Evolutionary conservation across 2,888 invertebrate species (phyloP).

Genomic region (Oscheius myriophilus): DNA sequence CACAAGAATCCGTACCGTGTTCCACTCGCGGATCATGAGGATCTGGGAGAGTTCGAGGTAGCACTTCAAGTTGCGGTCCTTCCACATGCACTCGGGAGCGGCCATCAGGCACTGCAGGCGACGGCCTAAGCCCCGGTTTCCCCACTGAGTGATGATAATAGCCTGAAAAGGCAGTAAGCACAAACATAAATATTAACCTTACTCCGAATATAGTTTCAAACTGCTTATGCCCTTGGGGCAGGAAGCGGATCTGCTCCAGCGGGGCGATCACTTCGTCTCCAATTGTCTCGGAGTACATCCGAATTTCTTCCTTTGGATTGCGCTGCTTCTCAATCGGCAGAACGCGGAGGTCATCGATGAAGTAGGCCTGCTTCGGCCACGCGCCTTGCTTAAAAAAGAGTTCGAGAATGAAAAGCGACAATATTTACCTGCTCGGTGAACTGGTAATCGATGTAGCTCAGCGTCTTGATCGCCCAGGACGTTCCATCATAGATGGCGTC

Average conservation of each 20-base stretch:
- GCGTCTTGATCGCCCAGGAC: constrained; percentile 6
- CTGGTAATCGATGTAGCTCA: constrained; percentile 9
- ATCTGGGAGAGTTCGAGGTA: too few species aligned
- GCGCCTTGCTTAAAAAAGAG: background rate
- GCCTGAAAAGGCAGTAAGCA: constrained; percentile 15
- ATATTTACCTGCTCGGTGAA: background rate
- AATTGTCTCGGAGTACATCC: background rate
- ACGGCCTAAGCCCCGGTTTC: background rate
- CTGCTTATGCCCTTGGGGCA: background rate
- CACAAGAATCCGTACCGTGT: too few species aligned
- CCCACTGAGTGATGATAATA: constrained; percentile 1
- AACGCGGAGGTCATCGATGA: constrained; percentile 9
- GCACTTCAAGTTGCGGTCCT: too few species aligned
- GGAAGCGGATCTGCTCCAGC: background rate
- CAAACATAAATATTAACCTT: background rate
- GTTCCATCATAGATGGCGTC: constrained; percentile 13
- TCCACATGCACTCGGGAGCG: background rate
- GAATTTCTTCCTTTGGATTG: constrained; percentile 9
- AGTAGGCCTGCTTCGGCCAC: constrained; percentile 17
- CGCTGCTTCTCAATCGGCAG: background rate
- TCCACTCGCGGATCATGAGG: too few species aligned
- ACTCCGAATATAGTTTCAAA: background rate
- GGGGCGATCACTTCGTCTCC: background rate
- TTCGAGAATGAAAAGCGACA: background rate
- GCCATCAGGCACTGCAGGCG: background rate